These are phyloP conservation scores for Chrysogorgia sp. DNA, from an alignment of 92 coral and sea anemone species.

Conservation along the genomic window DNA sequence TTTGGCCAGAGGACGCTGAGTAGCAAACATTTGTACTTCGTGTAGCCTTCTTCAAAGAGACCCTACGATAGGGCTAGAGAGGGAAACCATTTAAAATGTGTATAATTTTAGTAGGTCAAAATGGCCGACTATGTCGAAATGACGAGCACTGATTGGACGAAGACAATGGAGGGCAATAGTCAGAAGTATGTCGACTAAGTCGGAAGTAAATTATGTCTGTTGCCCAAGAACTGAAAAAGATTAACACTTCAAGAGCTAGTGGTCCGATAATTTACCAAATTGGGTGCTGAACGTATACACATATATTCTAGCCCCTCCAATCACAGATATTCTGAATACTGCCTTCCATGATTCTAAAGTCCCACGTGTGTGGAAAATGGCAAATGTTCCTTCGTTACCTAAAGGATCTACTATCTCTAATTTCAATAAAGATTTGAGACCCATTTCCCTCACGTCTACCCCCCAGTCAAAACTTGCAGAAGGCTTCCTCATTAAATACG, in stretches of 20 bases:
- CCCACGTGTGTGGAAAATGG: slow-evolving; percentile 36
- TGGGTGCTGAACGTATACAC: slow-evolving; percentile 3
- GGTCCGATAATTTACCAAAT: slow-evolving; percentile 15
- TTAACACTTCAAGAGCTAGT: slow-evolving; percentile 40
- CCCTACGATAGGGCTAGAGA: too few species aligned
- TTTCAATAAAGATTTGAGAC: slow-evolving; percentile 13
- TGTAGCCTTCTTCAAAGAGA: too few species aligned
- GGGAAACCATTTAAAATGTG: too few species aligned
- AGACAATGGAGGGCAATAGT: too few species aligned
- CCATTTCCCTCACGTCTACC: slow-evolving; percentile 9
- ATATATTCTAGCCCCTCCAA: slow-evolving; percentile 1
- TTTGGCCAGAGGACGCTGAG: too few species aligned
- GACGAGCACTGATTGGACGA: too few species aligned
- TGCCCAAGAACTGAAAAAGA: too few species aligned
- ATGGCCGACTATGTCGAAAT: too few species aligned
- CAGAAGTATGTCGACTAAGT: too few species aligned
- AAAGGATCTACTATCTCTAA: neutral
- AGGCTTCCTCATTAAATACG: neutral
- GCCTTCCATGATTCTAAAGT: slow-evolving; percentile 36
- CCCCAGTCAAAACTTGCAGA: slow-evolving; percentile 20
- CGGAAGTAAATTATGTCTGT: too few species aligned
- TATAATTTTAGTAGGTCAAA: too few species aligned
- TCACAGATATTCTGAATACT: slow-evolving; percentile 34
- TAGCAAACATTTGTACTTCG: too few species aligned
- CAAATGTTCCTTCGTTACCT: slow-evolving; percentile 19